Base-by-base conservation (phyloP, 2,113 vertebrate genomes). In the Apteryx mantelli region DNA sequence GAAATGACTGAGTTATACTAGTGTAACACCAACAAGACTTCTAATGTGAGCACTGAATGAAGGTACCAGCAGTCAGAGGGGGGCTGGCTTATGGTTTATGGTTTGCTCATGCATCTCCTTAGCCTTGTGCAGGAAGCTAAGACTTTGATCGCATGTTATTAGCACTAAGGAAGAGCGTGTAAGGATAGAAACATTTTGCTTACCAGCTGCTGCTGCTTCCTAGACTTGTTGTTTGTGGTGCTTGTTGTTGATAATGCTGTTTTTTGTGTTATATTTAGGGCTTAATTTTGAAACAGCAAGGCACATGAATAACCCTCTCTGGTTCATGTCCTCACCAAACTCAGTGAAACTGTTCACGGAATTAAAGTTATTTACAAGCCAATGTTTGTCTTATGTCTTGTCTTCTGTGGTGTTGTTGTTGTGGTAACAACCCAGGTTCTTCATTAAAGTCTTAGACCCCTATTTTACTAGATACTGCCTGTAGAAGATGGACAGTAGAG, bases 111-210 rank as follows among this genome's bases (percentile, higher is more conserved):
- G 0, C 13, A 0, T 46, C 5, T 40, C 28, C 6, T 46, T 10
- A n/a, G n/a, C 4, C 1, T 19, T 64, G n/a, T 4, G 3, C 2
- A 1, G 25, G 34, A 15, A 4, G 9, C 8, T 15, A 2, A 4
- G 42, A 8, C 14, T 28, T 11, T 4, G n/a, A 6, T 9, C 1
- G 1, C 14, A 11, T 16, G 7, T 25, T 7, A 53, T 28, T 36
- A n/a, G 11, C 7, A 14, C 30, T 5, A 21, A 8, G 12, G 24
- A 8, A 16, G 34, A 28, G 8, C 6, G 2, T 5, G 6, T 28
- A 22, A 24, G n/a, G 58, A 32, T 85, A 14, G 44, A 16, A 6
- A 3, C 13, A 8, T 18, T 58, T 18, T 22, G 20, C 20, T 73
- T 79, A 10, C n/a, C 32, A 60, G 5, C 25, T 44, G 53, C 17